These are phyloP conservation scores for Sarcophilus harrisii DNA, from an alignment of 2,797 vertebrate species.

Conservation along the genomic window DNA sequence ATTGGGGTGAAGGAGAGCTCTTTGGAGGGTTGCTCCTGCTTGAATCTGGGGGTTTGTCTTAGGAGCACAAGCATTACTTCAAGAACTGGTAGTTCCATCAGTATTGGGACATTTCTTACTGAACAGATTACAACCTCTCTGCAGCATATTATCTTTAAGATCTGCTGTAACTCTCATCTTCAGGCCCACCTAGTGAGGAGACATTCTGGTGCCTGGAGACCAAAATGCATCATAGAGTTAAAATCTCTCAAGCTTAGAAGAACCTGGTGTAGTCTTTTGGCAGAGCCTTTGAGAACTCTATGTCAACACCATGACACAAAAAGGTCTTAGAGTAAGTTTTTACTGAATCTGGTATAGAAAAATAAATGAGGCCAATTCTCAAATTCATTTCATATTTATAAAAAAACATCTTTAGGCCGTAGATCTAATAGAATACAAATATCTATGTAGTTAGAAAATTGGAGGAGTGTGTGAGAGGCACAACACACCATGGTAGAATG, in stretches of 20 bases:
- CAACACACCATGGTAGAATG: background rate
- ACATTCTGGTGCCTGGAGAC: background rate
- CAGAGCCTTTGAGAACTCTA: background rate
- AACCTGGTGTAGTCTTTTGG: background rate
- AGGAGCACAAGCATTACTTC: background rate
- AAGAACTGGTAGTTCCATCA: background rate
- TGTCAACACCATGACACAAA: background rate
- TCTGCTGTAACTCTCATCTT: background rate
- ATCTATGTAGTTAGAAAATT: background rate
- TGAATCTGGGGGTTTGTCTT: background rate
- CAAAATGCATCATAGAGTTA: background rate
- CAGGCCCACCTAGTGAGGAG: background rate
- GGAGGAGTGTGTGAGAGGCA: background rate
- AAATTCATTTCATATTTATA: background rate
- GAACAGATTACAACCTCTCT: background rate
- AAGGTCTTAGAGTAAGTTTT: background rate
- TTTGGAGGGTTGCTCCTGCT: background rate
- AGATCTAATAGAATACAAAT: background rate
- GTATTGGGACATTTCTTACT: background rate
- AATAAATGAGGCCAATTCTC: background rate
- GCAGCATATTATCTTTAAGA: background rate
- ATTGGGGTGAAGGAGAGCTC: background rate
- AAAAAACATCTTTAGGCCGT: background rate
- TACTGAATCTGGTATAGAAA: background rate
- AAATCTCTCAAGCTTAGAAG: background rate